Evolutionary conservation across 2,113 vertebrate species (phyloP).

Genomic region (Proteles cristata): DNA sequence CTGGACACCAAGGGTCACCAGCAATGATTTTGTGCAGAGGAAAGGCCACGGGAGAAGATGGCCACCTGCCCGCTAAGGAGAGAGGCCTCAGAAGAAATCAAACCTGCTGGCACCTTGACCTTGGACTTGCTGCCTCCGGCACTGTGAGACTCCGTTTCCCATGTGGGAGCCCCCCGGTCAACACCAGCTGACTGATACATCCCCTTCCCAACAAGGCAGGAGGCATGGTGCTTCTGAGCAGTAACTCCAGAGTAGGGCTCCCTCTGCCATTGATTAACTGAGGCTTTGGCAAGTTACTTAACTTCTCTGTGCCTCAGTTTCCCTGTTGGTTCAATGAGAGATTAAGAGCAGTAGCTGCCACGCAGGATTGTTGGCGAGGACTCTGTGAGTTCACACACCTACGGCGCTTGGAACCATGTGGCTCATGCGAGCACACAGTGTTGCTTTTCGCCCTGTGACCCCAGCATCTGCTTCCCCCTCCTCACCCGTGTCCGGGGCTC

Average conservation of each 20-base stretch:
- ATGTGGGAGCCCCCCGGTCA: background rate
- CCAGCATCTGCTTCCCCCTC: background rate
- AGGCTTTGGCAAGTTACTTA: background rate
- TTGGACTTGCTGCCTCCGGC: background rate
- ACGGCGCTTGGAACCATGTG: accelerated
- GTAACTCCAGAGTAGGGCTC: accelerated
- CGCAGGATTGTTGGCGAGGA: background rate
- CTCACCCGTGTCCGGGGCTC: background rate
- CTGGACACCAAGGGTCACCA: accelerated
- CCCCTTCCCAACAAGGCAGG: background rate
- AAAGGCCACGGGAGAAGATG: background rate
- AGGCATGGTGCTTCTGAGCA: accelerated
- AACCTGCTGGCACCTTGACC: too few relatives aligned
- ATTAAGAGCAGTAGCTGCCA: accelerated
- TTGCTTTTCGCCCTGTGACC: accelerated
- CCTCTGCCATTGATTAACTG: background rate
- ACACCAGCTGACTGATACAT: accelerated
- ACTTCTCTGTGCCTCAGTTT: background rate
- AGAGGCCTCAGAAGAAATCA: background rate
- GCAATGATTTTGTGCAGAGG: accelerated
- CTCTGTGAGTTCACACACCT: accelerated
- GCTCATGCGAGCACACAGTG: accelerated
- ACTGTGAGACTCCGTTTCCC: background rate
- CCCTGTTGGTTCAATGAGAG: background rate
- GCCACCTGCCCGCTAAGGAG: background rate